phyloP scores from a whole-genome alignment of 2,888 invertebrate genomes.

The Microctonus hyperodae region DNA sequence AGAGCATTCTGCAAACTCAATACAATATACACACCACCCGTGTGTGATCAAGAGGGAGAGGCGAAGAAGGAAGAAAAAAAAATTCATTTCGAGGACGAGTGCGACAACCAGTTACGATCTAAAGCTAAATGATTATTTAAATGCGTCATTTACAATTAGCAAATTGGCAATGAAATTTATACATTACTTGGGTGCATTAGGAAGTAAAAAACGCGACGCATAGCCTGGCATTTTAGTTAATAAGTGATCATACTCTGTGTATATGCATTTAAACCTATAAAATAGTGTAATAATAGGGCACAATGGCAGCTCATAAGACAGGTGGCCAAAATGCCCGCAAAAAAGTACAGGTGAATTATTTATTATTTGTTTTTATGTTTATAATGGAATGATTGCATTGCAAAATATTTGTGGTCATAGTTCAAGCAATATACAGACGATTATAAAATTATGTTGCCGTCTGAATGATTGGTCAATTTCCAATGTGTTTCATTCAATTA shows the following conservation, averaged over 20 bases:
- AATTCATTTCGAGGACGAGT: neutral
- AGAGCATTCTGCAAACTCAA: conserved; percentile 12
- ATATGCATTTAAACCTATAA: conserved; percentile 22
- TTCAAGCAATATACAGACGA: neutral
- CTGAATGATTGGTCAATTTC: neutral
- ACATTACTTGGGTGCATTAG: conserved; percentile 32
- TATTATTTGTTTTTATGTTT: neutral
- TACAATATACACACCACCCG: neutral
- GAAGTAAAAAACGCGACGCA: conserved; percentile 35
- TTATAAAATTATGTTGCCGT: neutral
- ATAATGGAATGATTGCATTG: neutral
- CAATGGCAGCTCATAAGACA: conserved; percentile 64
- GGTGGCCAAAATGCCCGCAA: conserved; percentile 65
- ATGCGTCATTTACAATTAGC: conserved; percentile 2
- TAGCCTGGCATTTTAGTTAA: conserved; percentile 25
- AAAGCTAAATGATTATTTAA: neutral
- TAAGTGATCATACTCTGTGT: conserved; percentile 5
- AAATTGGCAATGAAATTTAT: conserved; percentile 36
- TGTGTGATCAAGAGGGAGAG: neutral
- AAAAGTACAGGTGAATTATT: conserved; percentile 65
- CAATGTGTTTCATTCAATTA: neutral
- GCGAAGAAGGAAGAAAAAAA: neutral
- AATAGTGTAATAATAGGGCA: conserved; percentile 17
- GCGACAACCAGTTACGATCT: neutral
- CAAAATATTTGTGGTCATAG: neutral